Base-by-base conservation (phyloP, 2,113 vertebrate genomes). In the Leucopternis melanops region DNA sequence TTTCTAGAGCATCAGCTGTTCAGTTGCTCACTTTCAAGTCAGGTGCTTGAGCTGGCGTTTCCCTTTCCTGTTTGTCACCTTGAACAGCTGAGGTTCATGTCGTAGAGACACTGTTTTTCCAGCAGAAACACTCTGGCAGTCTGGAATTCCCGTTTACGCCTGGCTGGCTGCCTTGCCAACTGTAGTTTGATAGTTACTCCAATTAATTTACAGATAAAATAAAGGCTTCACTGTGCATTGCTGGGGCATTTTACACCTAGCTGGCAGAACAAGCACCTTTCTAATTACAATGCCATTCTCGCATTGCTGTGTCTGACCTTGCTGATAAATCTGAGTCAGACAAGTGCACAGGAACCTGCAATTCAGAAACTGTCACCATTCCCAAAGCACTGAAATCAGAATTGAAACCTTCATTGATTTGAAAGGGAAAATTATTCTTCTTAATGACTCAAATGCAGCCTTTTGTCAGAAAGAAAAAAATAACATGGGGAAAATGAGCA, bases 181-280 rank as follows among this genome's bases (percentile, higher is more conserved):
- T 97, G 93, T 88, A 93, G 62, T 95, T 96, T 96, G 82, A 95
- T 97, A 95, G 96, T 95, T 97, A 96, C 90, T 93, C 91, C 91
- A 96, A 88, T 97, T 98, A 98, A 98, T 98, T 98, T 97, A 81
- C 23, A 47, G 95, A 95, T 95, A 95, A 97, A 97, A 96, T 93
- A 78, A 96, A 95, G 75, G 61, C 75, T 98, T 96, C 87, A 82
- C 47, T 82, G 83, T 92, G 81, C 61, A 72, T 55, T 73, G 80
- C 80, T 92, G 95, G 65, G 62, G 49, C 92, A 95, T 97, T 98
- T 97, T 96, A 97, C 81, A 97, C 81, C 79, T 95, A 83, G 69
- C 77, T 95, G 92, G 90, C 90, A 97, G 96, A 95, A 86, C 75
- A 88, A 97, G 63, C 55, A 93, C 92, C 67, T 81, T 96, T 94